phyloP scores from a whole-genome alignment of 2,113 vertebrate species.

The Epinephelus fuscoguttatus region DNA sequence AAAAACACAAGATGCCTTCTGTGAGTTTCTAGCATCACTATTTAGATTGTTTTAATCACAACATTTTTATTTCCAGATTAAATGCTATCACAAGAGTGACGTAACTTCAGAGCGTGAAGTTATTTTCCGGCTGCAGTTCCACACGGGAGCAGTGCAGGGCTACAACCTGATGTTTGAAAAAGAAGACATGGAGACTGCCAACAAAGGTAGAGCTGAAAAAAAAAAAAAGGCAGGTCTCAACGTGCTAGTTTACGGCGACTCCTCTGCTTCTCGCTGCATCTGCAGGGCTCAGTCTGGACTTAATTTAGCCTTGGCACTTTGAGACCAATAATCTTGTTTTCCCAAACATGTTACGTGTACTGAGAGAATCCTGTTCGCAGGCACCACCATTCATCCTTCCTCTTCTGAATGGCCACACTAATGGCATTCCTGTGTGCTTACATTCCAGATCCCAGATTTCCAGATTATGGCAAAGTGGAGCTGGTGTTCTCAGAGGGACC shows the following conservation, averaged over 20 bases:
- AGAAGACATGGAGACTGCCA: constrained; percentile 92
- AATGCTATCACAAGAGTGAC: constrained; percentile 94
- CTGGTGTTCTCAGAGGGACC: constrained; percentile 93
- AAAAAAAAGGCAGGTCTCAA: constrained; percentile 55
- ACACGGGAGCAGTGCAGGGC: constrained; percentile 93
- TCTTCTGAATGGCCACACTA: constrained; percentile 22
- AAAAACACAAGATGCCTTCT: not conserved
- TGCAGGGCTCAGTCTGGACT: constrained; percentile 48
- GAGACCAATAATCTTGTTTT: constrained; percentile 61
- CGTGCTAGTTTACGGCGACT: constrained; percentile 42
- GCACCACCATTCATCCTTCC: constrained; percentile 40
- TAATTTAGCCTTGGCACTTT: constrained; percentile 61
- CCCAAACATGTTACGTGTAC: constrained; percentile 51
- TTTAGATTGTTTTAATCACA: not conserved
- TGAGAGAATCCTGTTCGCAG: constrained; percentile 28
- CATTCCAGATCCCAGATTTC: constrained; percentile 92
- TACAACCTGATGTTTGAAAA: constrained; percentile 90
- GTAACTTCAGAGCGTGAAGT: constrained; percentile 86
- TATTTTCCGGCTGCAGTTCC: constrained; percentile 95
- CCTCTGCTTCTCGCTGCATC: constrained; percentile 35
- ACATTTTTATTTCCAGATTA: constrained; percentile 84
- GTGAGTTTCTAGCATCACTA: not conserved
- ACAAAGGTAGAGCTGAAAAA: constrained; percentile 85
- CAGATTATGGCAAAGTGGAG: constrained; percentile 93
- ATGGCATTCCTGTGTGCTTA: constrained; percentile 59